A percentile compares a stretch with the other conserved stretches of the same genome.
Conservation (phyloP, 2,888 invertebrate genomes). For the Ypsolopha scabrella region DNA sequence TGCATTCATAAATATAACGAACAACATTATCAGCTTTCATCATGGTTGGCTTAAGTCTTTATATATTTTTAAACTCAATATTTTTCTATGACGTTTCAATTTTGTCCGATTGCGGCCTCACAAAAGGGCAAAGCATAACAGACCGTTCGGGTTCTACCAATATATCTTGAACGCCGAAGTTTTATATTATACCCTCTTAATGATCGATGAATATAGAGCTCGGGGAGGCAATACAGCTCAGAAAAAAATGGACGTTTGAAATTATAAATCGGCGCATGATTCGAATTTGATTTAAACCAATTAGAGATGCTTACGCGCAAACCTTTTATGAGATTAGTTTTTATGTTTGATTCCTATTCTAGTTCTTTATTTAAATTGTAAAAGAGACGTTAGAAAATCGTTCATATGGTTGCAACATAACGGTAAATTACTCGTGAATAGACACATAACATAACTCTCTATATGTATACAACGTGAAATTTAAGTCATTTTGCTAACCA, state of each 20-base stretch:
- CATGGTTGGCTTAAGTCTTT: constrained; percentile 33
- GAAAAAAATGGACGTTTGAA: not conserved
- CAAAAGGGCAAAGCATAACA: not conserved
- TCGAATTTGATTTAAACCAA: constrained; percentile 63
- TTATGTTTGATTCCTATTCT: not conserved
- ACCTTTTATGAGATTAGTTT: constrained; percentile 18
- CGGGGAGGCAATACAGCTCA: not conserved
- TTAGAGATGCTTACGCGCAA: constrained; percentile 64
- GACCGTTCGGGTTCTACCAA: not conserved
- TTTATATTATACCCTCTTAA: not conserved
- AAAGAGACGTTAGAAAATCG: not conserved
- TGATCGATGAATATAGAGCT: not conserved
- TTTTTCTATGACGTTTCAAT: constrained; percentile 56
- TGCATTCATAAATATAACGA: not conserved
- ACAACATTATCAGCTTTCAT: constrained; percentile 32
- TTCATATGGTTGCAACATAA: too few relatives aligned
- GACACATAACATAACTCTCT: too few relatives aligned
- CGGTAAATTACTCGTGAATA: too few relatives aligned
- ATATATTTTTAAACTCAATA: constrained; percentile 39
- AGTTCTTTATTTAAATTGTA: not conserved
- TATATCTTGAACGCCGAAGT: not conserved
- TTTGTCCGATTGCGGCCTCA: constrained; percentile 32
- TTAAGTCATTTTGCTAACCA: too few relatives aligned
- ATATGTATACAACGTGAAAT: too few relatives aligned
- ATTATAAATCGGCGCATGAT: constrained; percentile 16